Evolutionary conservation across 2,797 vertebrate genomes (phyloP).

Genomic region (Adelosebastes latens): DNA sequence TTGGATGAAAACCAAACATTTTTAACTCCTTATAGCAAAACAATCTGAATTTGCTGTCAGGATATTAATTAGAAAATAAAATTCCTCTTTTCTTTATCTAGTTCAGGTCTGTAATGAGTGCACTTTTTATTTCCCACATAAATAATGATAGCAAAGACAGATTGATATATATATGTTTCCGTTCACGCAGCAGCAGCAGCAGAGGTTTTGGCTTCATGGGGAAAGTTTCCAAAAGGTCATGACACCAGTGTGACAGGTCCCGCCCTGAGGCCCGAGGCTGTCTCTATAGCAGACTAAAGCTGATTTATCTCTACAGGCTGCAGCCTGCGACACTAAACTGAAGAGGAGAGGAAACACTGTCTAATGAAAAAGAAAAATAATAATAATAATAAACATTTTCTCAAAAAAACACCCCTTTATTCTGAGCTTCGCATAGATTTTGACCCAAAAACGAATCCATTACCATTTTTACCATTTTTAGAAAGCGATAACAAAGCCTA

Average conservation of each 20-base stretch:
- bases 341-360: background rate
- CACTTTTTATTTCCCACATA: no score
- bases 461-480: background rate
- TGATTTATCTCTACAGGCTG: conserved; percentile 58
- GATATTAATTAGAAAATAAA: background rate
- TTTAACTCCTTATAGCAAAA: background rate
- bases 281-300: conserved; percentile 73
- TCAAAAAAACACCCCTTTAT: background rate
- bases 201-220: conserved; percentile 57
- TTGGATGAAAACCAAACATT: background rate
- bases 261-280: conserved; percentile 80
- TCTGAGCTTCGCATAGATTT: background rate
- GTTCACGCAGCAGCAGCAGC: background rate
- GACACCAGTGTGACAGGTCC: conserved; percentile 82
- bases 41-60: background rate
- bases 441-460: background rate
- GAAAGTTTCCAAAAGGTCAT: conserved; percentile 84
- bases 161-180: background rate
- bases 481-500: background rate
- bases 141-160: background rate
- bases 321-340: conserved; percentile 3
- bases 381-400: background rate
- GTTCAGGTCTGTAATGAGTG: background rate
- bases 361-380: background rate
- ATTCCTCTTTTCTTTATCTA: background rate